Percentiles rank a stretch among this genome's conserved stretches.
phyloP scores from a whole-genome alignment of 2,888 invertebrate genomes.

The Tricholauxania praeusta region DNA sequence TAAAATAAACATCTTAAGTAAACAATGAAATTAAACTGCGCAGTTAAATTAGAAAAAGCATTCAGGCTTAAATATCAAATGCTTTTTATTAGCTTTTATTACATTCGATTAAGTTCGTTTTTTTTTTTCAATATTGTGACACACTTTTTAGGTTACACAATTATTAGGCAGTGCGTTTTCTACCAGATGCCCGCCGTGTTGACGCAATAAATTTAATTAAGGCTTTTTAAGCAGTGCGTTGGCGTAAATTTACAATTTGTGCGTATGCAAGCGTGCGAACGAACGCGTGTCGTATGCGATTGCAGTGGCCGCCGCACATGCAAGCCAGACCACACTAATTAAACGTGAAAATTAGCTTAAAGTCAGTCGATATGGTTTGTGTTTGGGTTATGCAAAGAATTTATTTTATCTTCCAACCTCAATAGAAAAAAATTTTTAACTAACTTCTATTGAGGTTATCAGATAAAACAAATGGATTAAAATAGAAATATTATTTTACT shows the following conservation, averaged over 20 bases:
- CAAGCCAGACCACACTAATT: constrained; percentile 7
- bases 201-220: constrained; percentile 27
- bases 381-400: too few species aligned
- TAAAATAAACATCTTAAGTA: too few species aligned
- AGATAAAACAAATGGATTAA: too few species aligned
- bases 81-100: neutral
- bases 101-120: too few species aligned
- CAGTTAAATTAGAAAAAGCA: too few species aligned
- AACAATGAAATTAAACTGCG: too few species aligned
- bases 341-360: neutral
- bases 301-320: constrained; percentile 17
- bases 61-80: too few species aligned
- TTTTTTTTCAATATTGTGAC: neutral
- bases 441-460: too few species aligned
- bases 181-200: neutral
- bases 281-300: constrained; percentile 8
- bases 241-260: neutral
- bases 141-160: constrained; percentile 12
- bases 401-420: too few species aligned
- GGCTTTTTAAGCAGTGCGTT: constrained; percentile 4
- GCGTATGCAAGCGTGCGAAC: neutral
- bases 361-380: too few species aligned
- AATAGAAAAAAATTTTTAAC: too few species aligned
- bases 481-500: too few species aligned
- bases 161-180: neutral